phyloP scores from a whole-genome alignment of 2,888 invertebrate genomes.

The Phyllotreta striolata region DNA sequence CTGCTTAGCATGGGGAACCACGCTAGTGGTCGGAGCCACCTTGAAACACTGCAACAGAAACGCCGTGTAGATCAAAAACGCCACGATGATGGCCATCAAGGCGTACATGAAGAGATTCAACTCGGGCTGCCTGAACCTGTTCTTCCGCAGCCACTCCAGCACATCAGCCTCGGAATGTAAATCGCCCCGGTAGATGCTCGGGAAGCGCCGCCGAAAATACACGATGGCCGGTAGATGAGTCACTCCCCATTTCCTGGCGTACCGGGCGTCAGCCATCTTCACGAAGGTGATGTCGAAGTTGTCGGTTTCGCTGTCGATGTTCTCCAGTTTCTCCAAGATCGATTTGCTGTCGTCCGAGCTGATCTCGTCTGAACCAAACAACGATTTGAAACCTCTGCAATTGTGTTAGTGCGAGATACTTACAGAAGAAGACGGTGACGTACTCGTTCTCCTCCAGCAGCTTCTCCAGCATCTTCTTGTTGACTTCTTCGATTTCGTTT shows the following conservation, averaged over 20 bases:
- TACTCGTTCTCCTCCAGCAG: constrained; percentile 94
- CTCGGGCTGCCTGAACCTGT: constrained; percentile 91
- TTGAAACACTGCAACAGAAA: constrained; percentile 92
- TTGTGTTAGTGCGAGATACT: constrained; percentile 63
- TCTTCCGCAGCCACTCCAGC: constrained; percentile 91
- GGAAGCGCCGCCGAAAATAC: constrained; percentile 90
- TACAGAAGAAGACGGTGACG: constrained; percentile 94
- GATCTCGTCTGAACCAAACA: constrained; percentile 74
- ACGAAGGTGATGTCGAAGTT: constrained; percentile 94
- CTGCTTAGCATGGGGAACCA: constrained; percentile 71
- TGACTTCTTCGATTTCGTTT: constrained; percentile 97
- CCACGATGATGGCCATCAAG: constrained; percentile 82
- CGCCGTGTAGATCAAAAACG: constrained; percentile 89
- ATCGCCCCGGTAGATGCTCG: constrained; percentile 87
- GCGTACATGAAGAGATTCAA: constrained; percentile 95
- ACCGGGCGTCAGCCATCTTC: constrained; percentile 90
- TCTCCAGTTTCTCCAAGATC: constrained; percentile 87
- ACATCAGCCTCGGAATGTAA: constrained; percentile 85
- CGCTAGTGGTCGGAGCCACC: constrained; percentile 70
- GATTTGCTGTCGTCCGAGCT: constrained; percentile 80
- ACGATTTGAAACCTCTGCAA: too few species aligned
- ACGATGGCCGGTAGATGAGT: constrained; percentile 90
- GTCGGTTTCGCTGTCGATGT: constrained; percentile 94
- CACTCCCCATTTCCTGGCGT: constrained; percentile 94
- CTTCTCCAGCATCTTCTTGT: constrained; percentile 95